A percentile compares a stretch with the other conserved stretches of the same genome.
These are phyloP conservation scores for Heteromormyrus szaboi DNA, from an alignment of 2,797 vertebrate species.

Conservation along the genomic window DNA sequence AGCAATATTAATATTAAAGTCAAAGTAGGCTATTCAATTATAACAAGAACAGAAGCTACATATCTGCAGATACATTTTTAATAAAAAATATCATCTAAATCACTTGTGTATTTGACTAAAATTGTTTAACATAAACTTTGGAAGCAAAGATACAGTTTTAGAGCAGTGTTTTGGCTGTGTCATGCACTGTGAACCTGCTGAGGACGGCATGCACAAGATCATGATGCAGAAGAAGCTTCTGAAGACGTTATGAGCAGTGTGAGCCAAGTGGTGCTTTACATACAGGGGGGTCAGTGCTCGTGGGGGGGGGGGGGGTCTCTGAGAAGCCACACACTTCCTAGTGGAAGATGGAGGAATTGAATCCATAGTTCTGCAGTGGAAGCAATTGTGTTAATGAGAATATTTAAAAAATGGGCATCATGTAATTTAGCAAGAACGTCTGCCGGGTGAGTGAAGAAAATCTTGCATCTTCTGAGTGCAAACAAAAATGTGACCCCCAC, in stretches of 20 bases:
- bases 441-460: not conserved
- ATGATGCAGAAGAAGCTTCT: not conserved
- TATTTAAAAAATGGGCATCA: not conserved
- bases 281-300: not conserved
- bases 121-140: not conserved
- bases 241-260: not conserved
- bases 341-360: not conserved
- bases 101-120: not conserved
- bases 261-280: not conserved
- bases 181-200: not conserved
- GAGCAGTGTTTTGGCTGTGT: not conserved
- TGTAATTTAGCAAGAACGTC: not conserved
- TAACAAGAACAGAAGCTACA: not conserved
- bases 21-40: not conserved
- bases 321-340: not conserved
- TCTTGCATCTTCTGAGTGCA: conserved; percentile 37
- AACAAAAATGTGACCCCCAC: not conserved
- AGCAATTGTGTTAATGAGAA: not conserved
- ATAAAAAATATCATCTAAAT: not conserved
- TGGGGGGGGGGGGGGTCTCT: not conserved
- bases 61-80: not conserved
- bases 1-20: not conserved
- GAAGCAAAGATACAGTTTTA: not conserved
- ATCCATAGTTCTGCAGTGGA: not conserved
- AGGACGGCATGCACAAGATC: not conserved